These are phyloP conservation scores for Zosterops borbonicus DNA, from an alignment of 2,113 vertebrate species.

Conservation along the genomic window DNA sequence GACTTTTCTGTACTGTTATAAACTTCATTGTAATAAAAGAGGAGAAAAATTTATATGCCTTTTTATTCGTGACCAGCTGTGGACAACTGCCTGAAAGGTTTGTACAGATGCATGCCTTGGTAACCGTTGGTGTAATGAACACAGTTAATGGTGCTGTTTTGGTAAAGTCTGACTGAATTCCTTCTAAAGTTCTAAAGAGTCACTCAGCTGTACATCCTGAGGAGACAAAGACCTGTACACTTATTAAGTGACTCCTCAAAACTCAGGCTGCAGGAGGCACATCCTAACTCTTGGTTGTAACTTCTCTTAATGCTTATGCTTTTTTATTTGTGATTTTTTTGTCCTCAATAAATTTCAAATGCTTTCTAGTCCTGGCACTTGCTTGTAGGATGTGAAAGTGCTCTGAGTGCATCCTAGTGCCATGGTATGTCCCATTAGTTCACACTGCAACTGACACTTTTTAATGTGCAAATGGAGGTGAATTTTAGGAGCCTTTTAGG, in stretches of 20 bases:
- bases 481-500: slow-evolving; percentile 65
- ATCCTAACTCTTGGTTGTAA: slow-evolving; percentile 7
- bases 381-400: slow-evolving; percentile 12
- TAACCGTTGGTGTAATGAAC: slow-evolving; percentile 72
- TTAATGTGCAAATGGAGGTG: not conserved
- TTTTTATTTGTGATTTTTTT: slow-evolving; percentile 35
- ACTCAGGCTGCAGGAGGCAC: slow-evolving; percentile 38
- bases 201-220: slow-evolving; percentile 65
- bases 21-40: slow-evolving; percentile 97
- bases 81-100: slow-evolving; percentile 89
- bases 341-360: slow-evolving; percentile 34
- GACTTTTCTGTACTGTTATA: slow-evolving; percentile 95
- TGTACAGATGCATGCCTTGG: slow-evolving; percentile 82
- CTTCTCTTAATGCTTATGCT: not conserved
- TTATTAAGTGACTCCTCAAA: slow-evolving; percentile 65
- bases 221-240: slow-evolving; percentile 72
- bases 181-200: slow-evolving; percentile 45
- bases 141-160: slow-evolving; percentile 65
- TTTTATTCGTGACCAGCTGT: slow-evolving; percentile 91
- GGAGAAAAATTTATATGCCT: slow-evolving; percentile 90
- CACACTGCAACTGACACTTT: not conserved
- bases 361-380: slow-evolving; percentile 19
- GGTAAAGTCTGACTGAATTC: slow-evolving; percentile 66
- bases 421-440: slow-evolving; percentile 1
- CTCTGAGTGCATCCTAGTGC: slow-evolving; percentile 37